Percentiles rank a stretch among this genome's conserved stretches.
Conservation (phyloP, 2,113 vertebrate genomes). For the Sarotherodon lohbergeri region DNA sequence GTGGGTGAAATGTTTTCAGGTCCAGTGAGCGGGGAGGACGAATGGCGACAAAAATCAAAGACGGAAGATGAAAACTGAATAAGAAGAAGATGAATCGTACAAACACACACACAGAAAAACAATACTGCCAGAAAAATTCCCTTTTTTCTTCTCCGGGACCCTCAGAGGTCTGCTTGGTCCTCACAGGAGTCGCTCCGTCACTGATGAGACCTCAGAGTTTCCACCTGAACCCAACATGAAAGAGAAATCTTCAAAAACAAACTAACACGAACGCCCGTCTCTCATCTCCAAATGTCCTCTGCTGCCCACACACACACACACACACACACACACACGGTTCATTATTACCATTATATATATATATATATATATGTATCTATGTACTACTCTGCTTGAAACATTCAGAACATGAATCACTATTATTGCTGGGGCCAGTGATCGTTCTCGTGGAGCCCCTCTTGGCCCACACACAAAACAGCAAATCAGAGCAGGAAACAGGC, state of each 20-base stretch:
- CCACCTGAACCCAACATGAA: background rate
- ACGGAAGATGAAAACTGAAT: conserved; percentile 1
- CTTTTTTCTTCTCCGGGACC: conserved; percentile 32
- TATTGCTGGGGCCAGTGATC: conserved; percentile 54
- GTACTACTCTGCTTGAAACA: conserved; percentile 47
- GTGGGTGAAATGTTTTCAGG: background rate
- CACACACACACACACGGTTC: conserved; percentile 7
- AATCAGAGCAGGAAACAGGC: conserved; percentile 36
- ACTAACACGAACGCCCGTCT: background rate
- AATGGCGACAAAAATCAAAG: background rate
- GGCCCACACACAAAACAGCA: conserved; percentile 44
- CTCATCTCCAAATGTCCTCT: background rate
- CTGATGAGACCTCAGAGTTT: background rate
- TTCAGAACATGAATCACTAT: conserved; percentile 54
- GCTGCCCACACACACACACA: conserved; percentile 26
- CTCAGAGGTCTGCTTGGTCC: conserved; percentile 55
- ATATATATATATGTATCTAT: background rate
- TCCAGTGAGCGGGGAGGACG: background rate
- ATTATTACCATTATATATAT: background rate
- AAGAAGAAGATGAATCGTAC: conserved; percentile 11
- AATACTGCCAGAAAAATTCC: conserved; percentile 49
- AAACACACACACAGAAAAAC: background rate
- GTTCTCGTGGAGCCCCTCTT: conserved; percentile 24
- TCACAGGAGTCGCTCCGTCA: background rate
- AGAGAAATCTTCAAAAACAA: background rate